Base-by-base conservation (phyloP, 2,888 invertebrate genomes). In the Ochropleura leucogaster region DNA sequence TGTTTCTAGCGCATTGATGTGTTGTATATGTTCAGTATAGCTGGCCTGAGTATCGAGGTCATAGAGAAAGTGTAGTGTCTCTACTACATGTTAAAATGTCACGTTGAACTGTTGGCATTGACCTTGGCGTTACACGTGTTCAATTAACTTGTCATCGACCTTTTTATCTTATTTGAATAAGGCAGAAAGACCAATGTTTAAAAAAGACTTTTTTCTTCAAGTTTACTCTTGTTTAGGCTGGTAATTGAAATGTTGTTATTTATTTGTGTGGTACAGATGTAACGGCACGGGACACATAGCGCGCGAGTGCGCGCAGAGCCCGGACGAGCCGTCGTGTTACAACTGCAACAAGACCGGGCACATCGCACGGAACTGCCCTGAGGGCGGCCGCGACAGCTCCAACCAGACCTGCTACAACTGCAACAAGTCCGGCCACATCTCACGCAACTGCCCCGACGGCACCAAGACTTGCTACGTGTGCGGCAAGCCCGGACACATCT, bases 341-440 rank as follows among this genome's bases (percentile, higher is more conserved):
- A 99, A 98, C 96, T 99, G 99, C 97, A 98, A 98, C 97, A 98
- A 98, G 97, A 98, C 98, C 86, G 99, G 99, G 89, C 99, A 99
- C 97, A 98, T 99, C 94, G 98, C 98, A 80, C 98, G 98, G 92
- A 98, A 97, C 96, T 98, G 98, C 96, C 98, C 98, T 74, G 98
- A 98, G 94, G 97, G 97, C 89, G 97, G 97, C 85, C 97, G 97
- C 91, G 97, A 97, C 92, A 97, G 97, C 95, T 97, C 97, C 90
- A 97, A 97, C 94, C 97, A 97, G 92, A 98, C 98, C 69, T 99
- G 99, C 97, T 99, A 99, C 97, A 99, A 98, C 96, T 99, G 99
- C 97, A 98, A 98, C 97, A 98, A 98, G 97, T 97, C 98, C 85
- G 99, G 99, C 86, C 99, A 99, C 97, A 98, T 99, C 95, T 98